Evolutionary conservation across 2,113 vertebrate genomes (phyloP).

Genomic region (Pandion haliaetus): DNA sequence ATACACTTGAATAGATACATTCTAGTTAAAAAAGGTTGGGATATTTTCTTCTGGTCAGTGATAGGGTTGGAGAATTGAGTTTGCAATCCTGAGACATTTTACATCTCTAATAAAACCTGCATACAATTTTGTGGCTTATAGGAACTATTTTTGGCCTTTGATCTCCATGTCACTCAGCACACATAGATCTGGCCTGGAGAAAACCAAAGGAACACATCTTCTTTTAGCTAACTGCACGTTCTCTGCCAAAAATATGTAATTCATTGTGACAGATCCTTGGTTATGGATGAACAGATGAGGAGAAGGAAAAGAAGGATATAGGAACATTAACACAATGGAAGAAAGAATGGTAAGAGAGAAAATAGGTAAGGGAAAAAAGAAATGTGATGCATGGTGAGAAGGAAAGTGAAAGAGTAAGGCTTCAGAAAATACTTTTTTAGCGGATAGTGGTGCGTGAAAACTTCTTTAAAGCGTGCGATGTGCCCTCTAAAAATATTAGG

Average conservation of each 20-base stretch:
- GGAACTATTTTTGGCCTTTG: neutral
- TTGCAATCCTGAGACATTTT: conserved; percentile 4
- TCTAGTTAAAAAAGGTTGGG: conserved; percentile 6
- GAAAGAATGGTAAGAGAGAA: neutral
- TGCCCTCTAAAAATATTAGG: neutral
- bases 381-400: neutral
- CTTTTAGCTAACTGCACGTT: neutral
- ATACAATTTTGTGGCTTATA: neutral
- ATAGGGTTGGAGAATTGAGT: neutral
- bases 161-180: neutral
- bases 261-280: neutral
- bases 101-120: neutral
- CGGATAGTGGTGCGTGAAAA: neutral
- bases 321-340: neutral
- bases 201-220: neutral
- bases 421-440: neutral
- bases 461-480: neutral
- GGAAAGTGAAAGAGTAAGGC: neutral
- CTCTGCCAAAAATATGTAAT: neutral
- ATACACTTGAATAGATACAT: conserved; percentile 33
- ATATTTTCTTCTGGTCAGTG: conserved; percentile 7
- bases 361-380: neutral
- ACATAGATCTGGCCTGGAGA: neutral
- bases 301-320: neutral
- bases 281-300: neutral